Evolutionary conservation across 1,140 invertebrate species (phyloP), one percentile per base, ranked within the genome.

Genomic region (Mactra quadrangularis): DNA sequence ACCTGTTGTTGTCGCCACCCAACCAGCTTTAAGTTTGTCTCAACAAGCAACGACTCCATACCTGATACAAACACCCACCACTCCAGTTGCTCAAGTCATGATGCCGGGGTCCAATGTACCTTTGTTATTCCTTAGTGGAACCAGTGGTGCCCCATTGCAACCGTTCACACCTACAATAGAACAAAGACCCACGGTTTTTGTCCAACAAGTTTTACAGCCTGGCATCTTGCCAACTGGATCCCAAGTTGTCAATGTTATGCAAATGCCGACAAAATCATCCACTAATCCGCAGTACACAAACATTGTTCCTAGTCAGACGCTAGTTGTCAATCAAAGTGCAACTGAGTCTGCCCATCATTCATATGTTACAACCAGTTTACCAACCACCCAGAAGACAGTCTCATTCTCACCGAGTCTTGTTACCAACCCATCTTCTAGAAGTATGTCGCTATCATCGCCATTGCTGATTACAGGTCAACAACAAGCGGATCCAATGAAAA

Each of bases 401-500:
- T 15, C 64, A 29, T 13, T n/a, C 1, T 19, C 31, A 27, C 47
- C 41, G 19, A 29, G 41, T 29, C 19, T 29, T 17, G n/a, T 3
- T 29, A 19, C 47, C 3, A 19, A 22, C 15, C 38, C 38, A 41
- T 15, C 38, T 41, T 6, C 15, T 6, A 41, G 38, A 41, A 41
- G 15, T 41, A 41, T 41, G 6, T 6, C 6, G 15, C 6, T 41
- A 7, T 41, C 47, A 41, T 68, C 64, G 2, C 64, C 64, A 15
- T 41, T 52, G 27, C 11, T 29, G 7, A 17, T 68, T 6, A 19
- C 41, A 17, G 29, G 64, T 31, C 22, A n/a, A 13, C 22, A n/a
- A 13, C 64, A 68, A 35, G 29, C 64, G 53, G 77, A 81, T 50
- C 77, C 77, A 1, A 71, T 81, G 66, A 81, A 71, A 33, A 70